These are phyloP conservation scores for Solea solea DNA, from an alignment of 2,113 vertebrate species.

Conservation along the genomic window DNA sequence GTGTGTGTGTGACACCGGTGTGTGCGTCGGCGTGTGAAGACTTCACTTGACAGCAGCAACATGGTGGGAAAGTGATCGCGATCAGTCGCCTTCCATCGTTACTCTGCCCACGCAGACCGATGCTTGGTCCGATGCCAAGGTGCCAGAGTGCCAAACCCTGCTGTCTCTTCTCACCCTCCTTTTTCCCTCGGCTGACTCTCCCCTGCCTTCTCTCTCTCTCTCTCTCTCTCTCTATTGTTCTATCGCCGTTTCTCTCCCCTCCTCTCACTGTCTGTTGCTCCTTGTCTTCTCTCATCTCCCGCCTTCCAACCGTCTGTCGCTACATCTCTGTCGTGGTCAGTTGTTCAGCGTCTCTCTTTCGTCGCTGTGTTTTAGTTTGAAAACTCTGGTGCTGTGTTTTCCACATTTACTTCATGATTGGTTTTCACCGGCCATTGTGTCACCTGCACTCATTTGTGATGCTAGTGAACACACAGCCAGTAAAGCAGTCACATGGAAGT, in stretches of 20 bases:
- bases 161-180: conserved; percentile 47
- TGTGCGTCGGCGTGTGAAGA: conserved; percentile 29
- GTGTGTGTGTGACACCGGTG: neutral
- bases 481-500: no score
- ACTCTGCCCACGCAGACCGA: conserved; percentile 58
- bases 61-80: conserved; percentile 53
- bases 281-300: conserved; percentile 52
- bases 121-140: conserved; percentile 46
- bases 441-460: no score
- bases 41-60: conserved; percentile 50
- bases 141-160: conserved; percentile 47
- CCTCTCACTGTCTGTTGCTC: conserved; percentile 40
- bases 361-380: no score
- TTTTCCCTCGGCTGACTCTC: conserved; percentile 19
- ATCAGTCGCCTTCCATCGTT: conserved; percentile 51
- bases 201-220: conserved; percentile 25
- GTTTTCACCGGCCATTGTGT: no score
- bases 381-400: no score
- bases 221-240: conserved; percentile 39
- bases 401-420: no score
- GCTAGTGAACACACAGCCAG: no score
- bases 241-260: conserved; percentile 10
- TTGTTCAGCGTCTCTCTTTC: conserved; percentile 24
- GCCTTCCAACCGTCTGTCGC: conserved; percentile 36
- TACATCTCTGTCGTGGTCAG: conserved; percentile 15